Evolutionary conservation across 1,140 invertebrate species (phyloP), one percentile per base, ranked within the genome.

Genomic region (Eciton burchellii): DNA sequence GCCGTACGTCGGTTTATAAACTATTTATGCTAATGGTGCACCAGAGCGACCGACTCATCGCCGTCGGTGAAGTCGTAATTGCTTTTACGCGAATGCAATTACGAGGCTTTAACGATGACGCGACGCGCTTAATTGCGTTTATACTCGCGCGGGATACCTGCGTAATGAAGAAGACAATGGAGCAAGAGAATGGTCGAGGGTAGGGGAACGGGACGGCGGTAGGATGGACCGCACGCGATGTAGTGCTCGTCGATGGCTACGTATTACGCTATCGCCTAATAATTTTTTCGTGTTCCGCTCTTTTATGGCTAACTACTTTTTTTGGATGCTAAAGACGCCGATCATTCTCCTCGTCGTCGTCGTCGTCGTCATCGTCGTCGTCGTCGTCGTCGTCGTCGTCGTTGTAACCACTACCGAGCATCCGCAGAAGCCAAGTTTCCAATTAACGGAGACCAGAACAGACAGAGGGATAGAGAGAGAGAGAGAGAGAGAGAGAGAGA

Each of bases 71-170:
- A 86, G 59, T 82, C 84, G 84, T 66, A 85, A 86, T 84, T 82
- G 81, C 60, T 76, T 89, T 71, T 84, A 63, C 70, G 66, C 54
- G 63, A 83, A 81, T 76, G 66, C 63, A 72, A 65, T 87, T 77
- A 81, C 76, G 57, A 24, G 62, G 84, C 57, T 82, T 83, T 82
- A 84, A 85, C 74, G 84, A 83, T 83, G 77, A 84, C 82, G 74
- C 82, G 82, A 85, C 82, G 83, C 86, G 86, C 86, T 88, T 90
- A 90, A 90, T 89, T 85, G 88, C 79, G 60, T 85, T 90, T 87
- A 83, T 88, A 86, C 86, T 82, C 77, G 77, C 84, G 62, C 60
- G 73, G 35, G 82, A 84, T 85, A 82, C 56, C 79, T 86, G 77
- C 81, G 76, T 79, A 88, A 85, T 74, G 82, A 85, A 83, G 82